A percentile compares a stretch with the other conserved stretches of the same genome.
phyloP scores from a whole-genome alignment of 2,888 invertebrate genomes.

The Cephus nigrinus region DNA sequence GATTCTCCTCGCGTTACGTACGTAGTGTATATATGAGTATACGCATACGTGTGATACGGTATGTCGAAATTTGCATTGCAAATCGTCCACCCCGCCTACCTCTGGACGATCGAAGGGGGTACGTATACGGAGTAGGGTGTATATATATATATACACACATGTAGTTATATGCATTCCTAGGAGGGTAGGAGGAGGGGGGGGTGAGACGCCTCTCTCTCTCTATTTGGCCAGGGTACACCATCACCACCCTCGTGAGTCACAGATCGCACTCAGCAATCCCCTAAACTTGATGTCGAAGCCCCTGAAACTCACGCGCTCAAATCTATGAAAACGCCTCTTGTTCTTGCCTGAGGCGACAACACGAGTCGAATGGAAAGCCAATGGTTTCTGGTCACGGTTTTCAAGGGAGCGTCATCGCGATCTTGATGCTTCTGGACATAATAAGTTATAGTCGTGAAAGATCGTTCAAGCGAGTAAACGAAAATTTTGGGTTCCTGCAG shows the following conservation, averaged over 20 bases:
- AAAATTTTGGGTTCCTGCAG: not conserved
- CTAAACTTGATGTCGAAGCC: conserved; percentile 7
- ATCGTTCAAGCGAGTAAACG: not conserved
- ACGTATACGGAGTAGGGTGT: conserved; percentile 23
- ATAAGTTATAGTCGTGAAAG: not conserved
- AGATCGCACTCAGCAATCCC: conserved; percentile 20
- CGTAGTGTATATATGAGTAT: conserved; percentile 33
- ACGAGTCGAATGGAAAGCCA: conserved; percentile 34
- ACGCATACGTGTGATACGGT: conserved; percentile 45
- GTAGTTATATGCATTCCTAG: not conserved
- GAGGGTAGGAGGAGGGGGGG: not conserved
- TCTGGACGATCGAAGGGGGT: conserved; percentile 30
- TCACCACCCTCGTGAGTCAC: conserved; percentile 16
- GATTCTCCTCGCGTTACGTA: not conserved
- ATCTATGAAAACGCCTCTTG: conserved; percentile 27
- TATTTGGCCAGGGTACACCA: not conserved
- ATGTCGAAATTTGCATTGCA: conserved; percentile 63
- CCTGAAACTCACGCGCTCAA: conserved; percentile 26
- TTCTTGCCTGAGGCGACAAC: conserved; percentile 35
- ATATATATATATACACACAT: not conserved
- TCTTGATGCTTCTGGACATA: not conserved
- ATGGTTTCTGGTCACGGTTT: conserved; percentile 29
- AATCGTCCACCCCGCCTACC: conserved; percentile 48
- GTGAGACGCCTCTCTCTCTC: not conserved
- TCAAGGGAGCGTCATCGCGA: conserved; percentile 20